A percentile compares a stretch with the other conserved stretches of the same genome.
phyloP scores from a whole-genome alignment of 37 sponge, comb jelly and placozoan species.

The Eunapius fragilis region DNA sequence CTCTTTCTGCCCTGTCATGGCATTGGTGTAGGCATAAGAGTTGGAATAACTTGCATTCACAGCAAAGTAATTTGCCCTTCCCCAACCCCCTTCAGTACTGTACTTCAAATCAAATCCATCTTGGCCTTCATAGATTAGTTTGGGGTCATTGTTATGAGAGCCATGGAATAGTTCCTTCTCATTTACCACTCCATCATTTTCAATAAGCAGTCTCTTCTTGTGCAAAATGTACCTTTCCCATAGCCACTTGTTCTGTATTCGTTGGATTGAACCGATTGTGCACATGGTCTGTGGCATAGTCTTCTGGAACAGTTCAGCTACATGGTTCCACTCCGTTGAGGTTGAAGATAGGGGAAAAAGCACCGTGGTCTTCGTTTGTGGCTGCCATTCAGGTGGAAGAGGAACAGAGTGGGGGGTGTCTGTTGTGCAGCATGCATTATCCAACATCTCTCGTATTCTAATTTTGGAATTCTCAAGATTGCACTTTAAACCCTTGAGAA shows the following conservation, averaged over 20 bases:
- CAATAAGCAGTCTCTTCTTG: constrained; percentile 42
- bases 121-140: constrained; percentile 68
- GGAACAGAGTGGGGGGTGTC: not conserved
- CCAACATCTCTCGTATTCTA: not conserved
- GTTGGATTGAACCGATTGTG: constrained; percentile 22
- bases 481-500: not conserved
- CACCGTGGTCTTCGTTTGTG: constrained; percentile 22
- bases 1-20: constrained; percentile 35
- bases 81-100: constrained; percentile 77
- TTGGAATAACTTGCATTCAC: constrained; percentile 86
- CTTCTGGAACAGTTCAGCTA: constrained; percentile 33
- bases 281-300: constrained; percentile 34
- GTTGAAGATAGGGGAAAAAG: constrained; percentile 24
- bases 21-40: constrained; percentile 44
- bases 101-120: constrained; percentile 86
- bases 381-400: constrained; percentile 59
- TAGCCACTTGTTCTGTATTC: constrained; percentile 84
- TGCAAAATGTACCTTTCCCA: constrained; percentile 73
- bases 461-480: not conserved
- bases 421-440: not conserved
- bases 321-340: constrained; percentile 47
- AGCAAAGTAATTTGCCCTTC: constrained; percentile 85
- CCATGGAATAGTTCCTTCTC: constrained; percentile 83
- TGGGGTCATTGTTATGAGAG: constrained; percentile 65
- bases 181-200: constrained; percentile 66